A percentile compares a stretch with the other conserved stretches of the same genome.
These are phyloP conservation scores for Lanistes nyassanus DNA, from an alignment of 1,140 invertebrate species.

Conservation along the genomic window DNA sequence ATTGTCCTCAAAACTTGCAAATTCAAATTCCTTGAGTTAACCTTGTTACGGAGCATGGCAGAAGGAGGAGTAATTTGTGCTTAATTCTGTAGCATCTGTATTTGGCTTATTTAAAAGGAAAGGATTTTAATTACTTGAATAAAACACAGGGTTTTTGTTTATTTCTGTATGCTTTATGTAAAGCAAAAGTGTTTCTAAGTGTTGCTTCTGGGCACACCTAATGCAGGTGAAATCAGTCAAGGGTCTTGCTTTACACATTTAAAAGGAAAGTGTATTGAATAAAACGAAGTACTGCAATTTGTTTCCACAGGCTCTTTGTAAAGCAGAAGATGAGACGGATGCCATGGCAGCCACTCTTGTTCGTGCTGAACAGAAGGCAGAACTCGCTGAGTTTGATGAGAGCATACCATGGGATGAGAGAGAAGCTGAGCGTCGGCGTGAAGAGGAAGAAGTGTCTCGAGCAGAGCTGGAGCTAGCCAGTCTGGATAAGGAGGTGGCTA, in stretches of 20 bases:
- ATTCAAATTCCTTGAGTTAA: no score
- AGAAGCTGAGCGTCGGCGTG: constrained; percentile 72
- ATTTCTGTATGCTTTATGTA: neutral
- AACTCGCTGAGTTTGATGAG: constrained; percentile 96
- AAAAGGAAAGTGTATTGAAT: neutral
- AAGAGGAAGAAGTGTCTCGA: constrained; percentile 70
- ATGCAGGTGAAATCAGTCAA: neutral
- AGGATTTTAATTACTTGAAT: neutral
- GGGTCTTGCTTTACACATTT: no score
- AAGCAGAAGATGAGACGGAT: constrained; percentile 94
- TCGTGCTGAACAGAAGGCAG: constrained; percentile 91
- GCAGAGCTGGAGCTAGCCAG: constrained; percentile 85
- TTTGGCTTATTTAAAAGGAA: neutral
- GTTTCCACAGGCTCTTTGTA: constrained; percentile 78
- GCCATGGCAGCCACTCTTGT: constrained; percentile 89
- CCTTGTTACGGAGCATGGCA: no score
- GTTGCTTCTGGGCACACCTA: neutral
- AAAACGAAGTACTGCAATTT: no score
- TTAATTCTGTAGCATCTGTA: no score
- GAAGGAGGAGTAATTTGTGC: no score
- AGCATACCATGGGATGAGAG: constrained; percentile 83
- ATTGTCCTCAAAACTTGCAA: no score
- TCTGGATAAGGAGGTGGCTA: constrained; percentile 82
- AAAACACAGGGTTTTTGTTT: neutral
- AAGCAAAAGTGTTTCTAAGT: no score